Evolutionary conservation across 2,888 invertebrate genomes (phyloP).

Genomic region (Lordiphosa fenestrarum): DNA sequence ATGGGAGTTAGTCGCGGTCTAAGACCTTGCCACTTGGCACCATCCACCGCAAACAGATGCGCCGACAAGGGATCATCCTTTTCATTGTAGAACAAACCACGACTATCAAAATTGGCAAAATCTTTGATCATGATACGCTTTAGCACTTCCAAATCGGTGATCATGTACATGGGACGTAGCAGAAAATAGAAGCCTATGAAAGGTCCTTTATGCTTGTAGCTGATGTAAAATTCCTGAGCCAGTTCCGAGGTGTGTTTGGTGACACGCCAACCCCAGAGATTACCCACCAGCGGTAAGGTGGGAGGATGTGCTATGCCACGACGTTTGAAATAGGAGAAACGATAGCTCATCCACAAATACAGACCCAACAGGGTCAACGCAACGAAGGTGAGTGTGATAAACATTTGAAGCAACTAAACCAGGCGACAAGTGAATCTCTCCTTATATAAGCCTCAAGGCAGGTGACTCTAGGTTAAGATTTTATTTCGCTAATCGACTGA

Average conservation of each 20-base stretch:
- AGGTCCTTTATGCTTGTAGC: constrained; percentile 60
- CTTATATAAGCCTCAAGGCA: not conserved
- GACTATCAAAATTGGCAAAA: constrained; percentile 70
- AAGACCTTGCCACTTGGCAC: constrained; percentile 76
- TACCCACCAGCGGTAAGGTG: constrained; percentile 54
- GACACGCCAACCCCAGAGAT: constrained; percentile 42
- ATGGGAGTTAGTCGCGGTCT: constrained; percentile 73
- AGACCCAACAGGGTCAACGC: not conserved
- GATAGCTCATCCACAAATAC: constrained; percentile 2
- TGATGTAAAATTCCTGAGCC: constrained; percentile 49
- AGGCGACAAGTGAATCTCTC: no score
- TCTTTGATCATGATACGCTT: constrained; percentile 72
- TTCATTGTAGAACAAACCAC: constrained; percentile 70
- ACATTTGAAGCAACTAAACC: not conserved
- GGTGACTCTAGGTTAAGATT: not conserved
- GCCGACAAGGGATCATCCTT: constrained; percentile 77
- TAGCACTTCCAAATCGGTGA: constrained; percentile 66
- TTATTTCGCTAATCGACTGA: constrained; percentile 5
- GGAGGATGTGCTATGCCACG: constrained; percentile 47
- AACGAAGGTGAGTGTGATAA: not conserved
- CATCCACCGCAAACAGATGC: constrained; percentile 78
- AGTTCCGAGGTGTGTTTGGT: constrained; percentile 45
- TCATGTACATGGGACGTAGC: constrained; percentile 48
- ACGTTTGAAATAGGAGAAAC: constrained; percentile 71
- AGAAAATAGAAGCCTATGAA: constrained; percentile 71